Evolutionary conservation across 2,797 vertebrate species (phyloP).

Genomic region (Cetoscarus ocellatus): DNA sequence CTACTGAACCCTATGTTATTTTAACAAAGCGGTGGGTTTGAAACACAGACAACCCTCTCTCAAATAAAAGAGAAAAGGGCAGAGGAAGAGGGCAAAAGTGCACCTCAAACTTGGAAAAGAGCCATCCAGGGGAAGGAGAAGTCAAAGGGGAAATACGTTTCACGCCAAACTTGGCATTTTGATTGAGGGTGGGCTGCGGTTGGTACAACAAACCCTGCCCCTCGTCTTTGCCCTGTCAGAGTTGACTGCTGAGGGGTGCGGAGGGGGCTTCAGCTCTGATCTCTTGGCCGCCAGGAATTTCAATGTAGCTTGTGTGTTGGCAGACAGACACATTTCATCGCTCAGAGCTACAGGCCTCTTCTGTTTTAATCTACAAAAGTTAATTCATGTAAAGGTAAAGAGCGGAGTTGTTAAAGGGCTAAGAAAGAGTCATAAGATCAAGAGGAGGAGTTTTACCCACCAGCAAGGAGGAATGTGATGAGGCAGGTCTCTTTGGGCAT

Average conservation of each 20-base stretch:
- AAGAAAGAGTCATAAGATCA: constrained; percentile 1
- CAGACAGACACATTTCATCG: background rate
- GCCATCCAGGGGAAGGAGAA: constrained; percentile 18
- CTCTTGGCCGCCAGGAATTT: constrained; percentile 8
- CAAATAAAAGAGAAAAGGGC: constrained; percentile 13
- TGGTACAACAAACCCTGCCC: constrained; percentile 3
- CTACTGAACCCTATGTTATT: background rate
- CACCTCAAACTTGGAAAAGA: constrained; percentile 22
- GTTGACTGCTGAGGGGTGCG: constrained; percentile 19
- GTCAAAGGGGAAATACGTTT: constrained; percentile 59
- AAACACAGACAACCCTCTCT: constrained; percentile 16
- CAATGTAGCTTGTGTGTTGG: background rate
- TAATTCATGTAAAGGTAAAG: constrained; percentile 4
- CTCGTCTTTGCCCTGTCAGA: constrained; percentile 5
- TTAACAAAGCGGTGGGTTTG: constrained; percentile 7
- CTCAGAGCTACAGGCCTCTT: background rate
- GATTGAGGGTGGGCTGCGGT: background rate
- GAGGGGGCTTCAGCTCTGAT: constrained; percentile 13
- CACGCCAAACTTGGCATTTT: constrained; percentile 27
- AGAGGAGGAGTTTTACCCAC: constrained; percentile 79
- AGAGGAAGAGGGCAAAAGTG: background rate
- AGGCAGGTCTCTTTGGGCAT: constrained; percentile 99
- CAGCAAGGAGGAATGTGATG: constrained; percentile 97
- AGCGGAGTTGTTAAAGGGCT: constrained; percentile 16
- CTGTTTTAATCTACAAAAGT: background rate